Base-by-base conservation (phyloP, 2,888 invertebrate genomes). In the Agonopterix heracliana region DNA sequence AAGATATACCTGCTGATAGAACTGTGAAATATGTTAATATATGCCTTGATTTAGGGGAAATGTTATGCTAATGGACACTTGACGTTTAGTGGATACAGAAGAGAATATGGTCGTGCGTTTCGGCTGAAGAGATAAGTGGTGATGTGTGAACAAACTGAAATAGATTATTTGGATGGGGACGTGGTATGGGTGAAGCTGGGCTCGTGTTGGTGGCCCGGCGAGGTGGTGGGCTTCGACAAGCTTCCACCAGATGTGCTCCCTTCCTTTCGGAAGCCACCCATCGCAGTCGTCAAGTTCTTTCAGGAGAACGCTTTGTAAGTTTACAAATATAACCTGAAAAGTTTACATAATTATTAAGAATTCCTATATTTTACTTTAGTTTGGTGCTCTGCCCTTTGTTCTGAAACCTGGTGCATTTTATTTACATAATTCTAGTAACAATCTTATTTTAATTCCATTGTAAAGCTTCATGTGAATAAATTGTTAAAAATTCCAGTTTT, bases 101-200 rank as follows among this genome's bases (percentile, higher is more conserved):
- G 42, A 83, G 85, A 86, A 85, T 86, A 88, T 88, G 87, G 86
- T 88, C 77, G 86, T 83, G 75, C 78, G 66, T 77, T 79, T 78
- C 66, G 77, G 64, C 73, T 86, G 77, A 86, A 76, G 11, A 41
- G 47, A 41, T 46, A 48, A 71, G 76, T 81, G 77, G 84, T 79
- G 82, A 93, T 93, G 93, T 92, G 92, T 85, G 93, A 93, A 67
- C 92, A 92, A 83, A 91, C 91, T 65, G 90, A 91, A 84, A 89
- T 91, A 61, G 84, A 75, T 68, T 94, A 93, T 82, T 85, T 90
- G 64, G 92, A 93, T 63, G 94, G 94, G 47, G 95, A 96, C 67
- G 89, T 95, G 64, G 96, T 96, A 55, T 96, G 96, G 96, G 95
- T 95, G 13, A 96, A 95, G 78, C 80, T 95, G 54, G 93, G 94